Base-by-base conservation (phyloP, 2,113 vertebrate species). In the Heloderma charlesbogerti region DNA sequence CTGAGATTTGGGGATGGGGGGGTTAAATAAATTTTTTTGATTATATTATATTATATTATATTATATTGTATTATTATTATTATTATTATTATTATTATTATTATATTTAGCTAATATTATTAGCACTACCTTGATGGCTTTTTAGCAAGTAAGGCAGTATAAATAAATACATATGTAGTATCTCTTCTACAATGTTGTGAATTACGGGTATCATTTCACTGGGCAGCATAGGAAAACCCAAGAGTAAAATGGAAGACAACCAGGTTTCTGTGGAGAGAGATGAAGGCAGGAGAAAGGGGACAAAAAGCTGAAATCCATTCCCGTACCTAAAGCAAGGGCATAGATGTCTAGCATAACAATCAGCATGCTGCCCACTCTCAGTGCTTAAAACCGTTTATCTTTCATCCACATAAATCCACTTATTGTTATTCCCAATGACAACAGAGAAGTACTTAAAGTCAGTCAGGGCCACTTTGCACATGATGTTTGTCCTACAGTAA, bases 241-340 rank as follows among this genome's bases (percentile, higher is more conserved):
- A 78, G 25, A 31, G 57, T 89, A 67, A 71, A 84, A 89, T 83
- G 74, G 29, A 37, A 34, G 82, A 89, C 88, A 71, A 15, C 25
- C 4, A 6, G 18, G 34, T 66, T 63, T 88, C 37, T 77, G 27
- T 66, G 18, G 20, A 40, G 43, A 79, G 4, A 29, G n/a, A 4
- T 25, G n/a, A 18, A 12, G 29, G 45, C 20, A 69, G 27, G 72
- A 15, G 77, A 75, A 45, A 63, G 29, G 29, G 57, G 15, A 78
- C 1, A 13, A 77, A 57, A 87, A 63, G 7, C 75, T 79, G 40
- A 63, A 57, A 66, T 25, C 37, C 43, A 78, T 88, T 40, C 16
- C 40, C 37, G 34, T 78, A 66, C 1, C 12, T 79, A 88, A 79
- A 80, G 75, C 87, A 88, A 78, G 25, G 15, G 63, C 16, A 12